A percentile compares a stretch with the other conserved stretches of the same genome.
Evolutionary conservation across 2,113 vertebrate species (phyloP).

Genomic region (Smithornis capensis): DNA sequence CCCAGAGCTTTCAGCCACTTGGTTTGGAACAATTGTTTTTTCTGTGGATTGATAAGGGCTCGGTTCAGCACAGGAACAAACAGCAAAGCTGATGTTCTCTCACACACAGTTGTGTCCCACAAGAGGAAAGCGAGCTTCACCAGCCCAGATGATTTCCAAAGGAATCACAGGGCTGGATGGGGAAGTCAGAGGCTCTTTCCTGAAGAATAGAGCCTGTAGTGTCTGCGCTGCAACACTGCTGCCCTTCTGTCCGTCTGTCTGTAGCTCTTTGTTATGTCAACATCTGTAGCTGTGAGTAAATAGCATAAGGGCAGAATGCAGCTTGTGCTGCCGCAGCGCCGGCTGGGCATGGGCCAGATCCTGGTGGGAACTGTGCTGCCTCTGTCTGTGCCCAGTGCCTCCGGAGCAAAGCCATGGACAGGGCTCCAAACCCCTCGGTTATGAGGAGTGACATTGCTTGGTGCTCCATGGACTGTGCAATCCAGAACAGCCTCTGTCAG

Average conservation of each 20-base stretch:
- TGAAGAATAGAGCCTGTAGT: constrained; percentile 54
- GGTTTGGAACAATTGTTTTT: background rate
- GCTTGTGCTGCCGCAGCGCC: constrained; percentile 30
- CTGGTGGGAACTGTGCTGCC: background rate
- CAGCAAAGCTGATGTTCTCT: background rate
- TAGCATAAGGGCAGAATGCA: constrained; percentile 42
- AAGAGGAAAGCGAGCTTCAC: constrained; percentile 4
- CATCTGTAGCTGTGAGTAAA: constrained; percentile 68
- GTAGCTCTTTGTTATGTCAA: constrained; percentile 67
- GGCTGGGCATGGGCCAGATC: background rate
- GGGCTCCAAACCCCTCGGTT: background rate
- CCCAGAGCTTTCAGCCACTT: background rate
- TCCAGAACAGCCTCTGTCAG: background rate
- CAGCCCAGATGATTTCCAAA: constrained; percentile 31
- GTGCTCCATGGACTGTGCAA: background rate
- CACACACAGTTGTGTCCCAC: background rate
- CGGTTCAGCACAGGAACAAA: background rate
- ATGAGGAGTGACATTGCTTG: background rate
- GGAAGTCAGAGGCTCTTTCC: constrained; percentile 44
- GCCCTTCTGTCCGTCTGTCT: constrained; percentile 54
- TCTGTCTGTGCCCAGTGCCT: background rate
- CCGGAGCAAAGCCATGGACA: background rate
- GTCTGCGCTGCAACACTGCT: constrained; percentile 24
- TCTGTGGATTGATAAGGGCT: background rate
- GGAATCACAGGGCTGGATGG: background rate